A percentile compares a stretch with the other conserved stretches of the same genome.
Evolutionary conservation across 1,140 invertebrate species (phyloP).

Genomic region (Ganaspis sp.): DNA sequence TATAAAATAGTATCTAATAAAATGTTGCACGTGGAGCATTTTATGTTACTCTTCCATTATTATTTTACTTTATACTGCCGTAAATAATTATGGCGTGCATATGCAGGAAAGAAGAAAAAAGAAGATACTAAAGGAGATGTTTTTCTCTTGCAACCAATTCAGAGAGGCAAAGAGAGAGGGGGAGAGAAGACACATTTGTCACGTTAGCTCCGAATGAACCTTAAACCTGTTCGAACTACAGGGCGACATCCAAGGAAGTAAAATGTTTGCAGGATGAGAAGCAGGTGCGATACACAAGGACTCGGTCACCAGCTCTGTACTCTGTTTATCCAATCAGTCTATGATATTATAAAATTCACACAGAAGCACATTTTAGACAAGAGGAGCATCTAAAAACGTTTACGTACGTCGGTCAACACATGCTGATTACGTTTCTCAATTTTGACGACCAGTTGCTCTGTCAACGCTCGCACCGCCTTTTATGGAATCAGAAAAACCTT

Average conservation of each 20-base stretch:
- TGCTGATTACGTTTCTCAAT: neutral
- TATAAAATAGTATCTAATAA: conserved; percentile 21
- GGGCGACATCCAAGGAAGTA: conserved; percentile 16
- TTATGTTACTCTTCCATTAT: conserved; percentile 16
- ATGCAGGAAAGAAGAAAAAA: conserved; percentile 9
- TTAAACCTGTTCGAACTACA: conserved; percentile 24
- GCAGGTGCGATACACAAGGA: conserved; percentile 60
- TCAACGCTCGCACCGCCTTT: conserved; percentile 1
- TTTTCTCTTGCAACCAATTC: conserved; percentile 14
- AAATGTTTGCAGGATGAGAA: conserved; percentile 43
- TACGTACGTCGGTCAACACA: neutral
- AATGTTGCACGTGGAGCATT: conserved; percentile 17
- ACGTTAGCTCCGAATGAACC: conserved; percentile 19
- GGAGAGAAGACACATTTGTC: conserved; percentile 16
- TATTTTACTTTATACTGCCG: conserved; percentile 22
- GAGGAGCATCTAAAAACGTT: conserved; percentile 14
- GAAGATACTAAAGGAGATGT: conserved; percentile 4
- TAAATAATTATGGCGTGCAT: conserved; percentile 29
- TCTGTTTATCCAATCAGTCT: neutral
- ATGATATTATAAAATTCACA: neutral
- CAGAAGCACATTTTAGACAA: neutral
- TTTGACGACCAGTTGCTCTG: conserved; percentile 5
- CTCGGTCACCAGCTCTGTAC: conserved; percentile 46
- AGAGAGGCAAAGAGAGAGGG: conserved; percentile 12
- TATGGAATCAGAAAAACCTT: neutral